Conservation (phyloP, 2,888 invertebrate genomes). For the Atrina japonica region DNA sequence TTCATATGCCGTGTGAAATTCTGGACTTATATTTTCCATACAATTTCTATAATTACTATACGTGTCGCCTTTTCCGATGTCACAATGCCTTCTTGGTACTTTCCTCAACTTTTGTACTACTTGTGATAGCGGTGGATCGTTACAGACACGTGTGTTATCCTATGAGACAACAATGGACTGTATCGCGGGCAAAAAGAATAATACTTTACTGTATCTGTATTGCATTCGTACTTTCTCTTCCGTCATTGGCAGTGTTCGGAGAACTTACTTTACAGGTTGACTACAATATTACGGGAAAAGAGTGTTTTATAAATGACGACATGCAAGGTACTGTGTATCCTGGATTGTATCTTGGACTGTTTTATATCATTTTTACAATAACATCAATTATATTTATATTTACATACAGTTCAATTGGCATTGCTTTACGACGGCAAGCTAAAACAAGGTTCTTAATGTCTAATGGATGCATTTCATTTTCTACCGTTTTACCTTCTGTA, state of each 20-base stretch:
- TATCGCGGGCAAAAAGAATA: conserved; percentile 5
- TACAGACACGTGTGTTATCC: conserved; percentile 29
- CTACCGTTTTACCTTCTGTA: neutral
- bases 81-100: conserved; percentile 7
- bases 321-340: conserved; percentile 2
- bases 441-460: neutral
- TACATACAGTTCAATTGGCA: conserved; percentile 13
- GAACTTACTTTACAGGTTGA: neutral
- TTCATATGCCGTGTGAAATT: conserved; percentile 27
- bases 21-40: conserved; percentile 21
- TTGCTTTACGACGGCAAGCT: conserved; percentile 1
- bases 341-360: neutral
- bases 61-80: conserved; percentile 18
- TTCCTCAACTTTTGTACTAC: conserved; percentile 17
- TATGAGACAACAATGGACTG: conserved; percentile 10
- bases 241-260: conserved; percentile 12
- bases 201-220: neutral
- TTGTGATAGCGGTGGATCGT: conserved; percentile 18
- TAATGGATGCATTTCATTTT: neutral
- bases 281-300: conserved; percentile 1
- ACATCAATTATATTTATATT: conserved; percentile 2
- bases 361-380: neutral
- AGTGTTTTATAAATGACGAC: conserved; percentile 9
- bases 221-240: conserved; percentile 7
- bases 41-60: neutral